Base-by-base conservation (phyloP, 1,140 invertebrate genomes). In the Heliothis subflexa region DNA sequence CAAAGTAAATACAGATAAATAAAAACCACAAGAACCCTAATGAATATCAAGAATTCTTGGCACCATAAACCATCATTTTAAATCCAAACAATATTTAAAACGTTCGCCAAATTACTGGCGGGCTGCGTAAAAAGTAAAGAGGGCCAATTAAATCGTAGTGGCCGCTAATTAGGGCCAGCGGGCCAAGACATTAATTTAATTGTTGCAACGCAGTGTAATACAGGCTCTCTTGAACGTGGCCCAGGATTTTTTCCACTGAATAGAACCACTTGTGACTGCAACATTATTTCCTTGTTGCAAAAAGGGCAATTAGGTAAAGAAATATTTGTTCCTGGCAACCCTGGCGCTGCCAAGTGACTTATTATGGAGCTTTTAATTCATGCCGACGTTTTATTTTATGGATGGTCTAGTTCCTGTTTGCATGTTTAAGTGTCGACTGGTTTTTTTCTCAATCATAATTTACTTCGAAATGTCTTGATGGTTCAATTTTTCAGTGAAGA, bases 161-260 rank as follows among this genome's bases (percentile, higher is more conserved):
- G 47, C 45, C 55, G 73, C 47, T 75, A 75, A 75, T 75, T 75
- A 75, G 25, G 40, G 57, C 47, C 73, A 13, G n/a, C 33, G 73
- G 47, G 73, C 45, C 73, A 64, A 64, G 73, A 75, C 57, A 62
- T 75, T 64, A 62, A 75, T 75, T 75, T 75, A 47, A 75, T 75
- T 75, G 73, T 75, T 50, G 59, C 45, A 75, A 75, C 33, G 73
- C 47, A 47, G 33, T 45, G 45, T 62, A 52, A 50, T 61, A 16
- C 47, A n/a, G 57, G 33, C 57, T 52, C 55, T 75, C 62, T 72
- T 55, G 52, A 45, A 72, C 33, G 28, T 72, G 59, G 45, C 52
- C 33, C 70, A 54, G 18, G 45, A 62, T 62, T 57, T 75, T 75
- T 75, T 75, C 47, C 59, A n/a, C 73, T 62, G 64, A 75, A 75